These are phyloP conservation scores for Syngnathus acus DNA, from an alignment of 2,797 vertebrate species.

Conservation along the genomic window DNA sequence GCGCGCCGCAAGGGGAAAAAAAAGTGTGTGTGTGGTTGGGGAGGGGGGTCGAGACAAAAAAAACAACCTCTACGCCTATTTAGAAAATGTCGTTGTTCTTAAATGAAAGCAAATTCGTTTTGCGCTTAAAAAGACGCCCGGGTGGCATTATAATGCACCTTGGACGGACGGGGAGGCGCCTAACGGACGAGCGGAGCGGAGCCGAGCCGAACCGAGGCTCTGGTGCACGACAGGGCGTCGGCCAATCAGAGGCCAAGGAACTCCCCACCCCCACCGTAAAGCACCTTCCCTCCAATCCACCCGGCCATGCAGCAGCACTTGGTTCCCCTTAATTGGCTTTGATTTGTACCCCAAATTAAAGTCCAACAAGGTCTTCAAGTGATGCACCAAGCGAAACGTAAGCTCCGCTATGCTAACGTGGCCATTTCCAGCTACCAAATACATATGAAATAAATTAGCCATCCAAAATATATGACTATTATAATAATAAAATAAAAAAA, in stretches of 20 bases:
- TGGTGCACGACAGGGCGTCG: conserved; percentile 82
- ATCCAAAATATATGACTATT: no score
- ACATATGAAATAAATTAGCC: no score
- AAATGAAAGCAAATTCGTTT: conserved; percentile 99
- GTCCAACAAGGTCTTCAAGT: conserved; percentile 55
- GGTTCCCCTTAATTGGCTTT: conserved; percentile 69
- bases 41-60: no score
- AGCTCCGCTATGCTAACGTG: no score
- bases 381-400: neutral
- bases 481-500: no score
- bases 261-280: conserved; percentile 29
- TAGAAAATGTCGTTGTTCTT: conserved; percentile 87
- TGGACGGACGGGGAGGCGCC: conserved; percentile 96
- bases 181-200: conserved; percentile 81
- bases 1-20: conserved; percentile 71
- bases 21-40: neutral
- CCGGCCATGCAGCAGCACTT: conserved; percentile 35
- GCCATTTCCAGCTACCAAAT: no score
- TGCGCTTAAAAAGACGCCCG: conserved; percentile 93
- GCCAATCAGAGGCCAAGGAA: conserved; percentile 87
- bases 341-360: conserved; percentile 74
- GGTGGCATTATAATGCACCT: conserved; percentile 99
- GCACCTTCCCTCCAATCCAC: neutral
- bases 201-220: conserved; percentile 57
- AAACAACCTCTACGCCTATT: conserved; percentile 70